Evolutionary conservation across 2,797 vertebrate genomes (phyloP).

Genomic region (Ceryle rudis): DNA sequence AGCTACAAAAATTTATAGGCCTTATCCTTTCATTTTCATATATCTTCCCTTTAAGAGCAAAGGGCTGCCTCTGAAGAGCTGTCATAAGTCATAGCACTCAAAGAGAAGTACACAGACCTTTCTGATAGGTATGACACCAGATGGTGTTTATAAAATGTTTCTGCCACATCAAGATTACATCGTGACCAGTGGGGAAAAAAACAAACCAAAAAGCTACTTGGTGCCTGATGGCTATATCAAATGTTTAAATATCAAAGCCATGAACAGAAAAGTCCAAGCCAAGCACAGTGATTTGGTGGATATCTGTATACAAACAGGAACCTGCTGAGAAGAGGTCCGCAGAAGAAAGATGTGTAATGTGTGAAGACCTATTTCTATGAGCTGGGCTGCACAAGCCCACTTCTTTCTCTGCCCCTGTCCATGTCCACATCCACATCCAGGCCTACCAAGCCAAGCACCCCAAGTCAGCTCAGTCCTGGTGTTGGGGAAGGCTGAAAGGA

Average conservation of each 20-base stretch:
- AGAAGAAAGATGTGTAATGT: not conserved
- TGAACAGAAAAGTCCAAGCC: not conserved
- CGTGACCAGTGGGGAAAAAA: not conserved
- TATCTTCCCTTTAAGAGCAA: not conserved
- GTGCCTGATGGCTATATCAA: not conserved
- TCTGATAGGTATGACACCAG: not conserved
- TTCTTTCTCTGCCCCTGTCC: not conserved
- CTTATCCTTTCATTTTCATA: not conserved
- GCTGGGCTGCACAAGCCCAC: not conserved
- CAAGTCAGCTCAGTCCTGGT: not conserved
- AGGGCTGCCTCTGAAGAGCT: not conserved
- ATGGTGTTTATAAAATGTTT: not conserved
- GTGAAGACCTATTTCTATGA: not conserved
- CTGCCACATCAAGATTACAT: not conserved
- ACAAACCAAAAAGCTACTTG: not conserved
- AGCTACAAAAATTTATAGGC: slow-evolving; percentile 33
- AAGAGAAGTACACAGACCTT: not conserved
- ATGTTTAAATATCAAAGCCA: not conserved
- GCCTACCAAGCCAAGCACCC: not conserved
- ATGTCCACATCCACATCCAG: not conserved
- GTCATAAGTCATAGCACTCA: not conserved
- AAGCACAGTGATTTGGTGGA: not conserved
- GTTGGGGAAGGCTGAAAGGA: not conserved
- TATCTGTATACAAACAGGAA: not conserved
- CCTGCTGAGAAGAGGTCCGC: not conserved